Base-by-base conservation (phyloP, 2,888 invertebrate genomes). In the Plebejus argus region DNA sequence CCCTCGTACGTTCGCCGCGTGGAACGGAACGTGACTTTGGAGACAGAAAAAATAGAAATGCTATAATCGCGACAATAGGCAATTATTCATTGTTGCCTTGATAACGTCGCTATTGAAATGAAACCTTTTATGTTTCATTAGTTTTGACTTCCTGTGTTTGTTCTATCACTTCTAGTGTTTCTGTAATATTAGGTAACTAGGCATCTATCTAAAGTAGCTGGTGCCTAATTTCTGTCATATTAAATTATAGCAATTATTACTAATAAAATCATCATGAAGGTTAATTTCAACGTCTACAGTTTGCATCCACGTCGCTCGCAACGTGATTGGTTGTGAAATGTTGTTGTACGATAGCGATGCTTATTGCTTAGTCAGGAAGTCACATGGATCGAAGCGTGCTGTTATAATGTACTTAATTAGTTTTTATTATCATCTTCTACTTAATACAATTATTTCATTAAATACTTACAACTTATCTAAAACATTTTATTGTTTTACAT, bases 21-120 rank as follows among this genome's bases (percentile, higher is more conserved):
- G 90, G 81, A 79, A 70, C 33, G 82, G 78, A 91, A 92, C 91
- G 91, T 91, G 91, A 90, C 83, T 81, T 18, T 79, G 45, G 28
- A 66, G 53, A 28, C 18, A 74, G 84, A 87, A 89, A 90, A 91
- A 84, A 86, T 85, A 83, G 81, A 82, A 84, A 81, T 74, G 74
- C 20, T 53, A 18, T 53, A 18, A 18, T 53, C 53, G 53, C 82
- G 81, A 92, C 93, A 93, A 93, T 92, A 84, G 91, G 83, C 82
- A 83, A 82, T 90, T 86, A 86, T 86, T 87, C 86, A 92, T 92
- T 93, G 91, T 92, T 91, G 87, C 85, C 83, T 85, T 85, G 84
- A 87, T 88, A 87, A 88, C 87, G 74, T 28, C 23, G 53, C 53
- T 74, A 15, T 74, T 74, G 28, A 86, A 85, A 84, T 72, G 23